These are phyloP conservation scores for Cosmorhoe ocellata DNA, from an alignment of 2,888 invertebrate genomes.

Conservation along the genomic window DNA sequence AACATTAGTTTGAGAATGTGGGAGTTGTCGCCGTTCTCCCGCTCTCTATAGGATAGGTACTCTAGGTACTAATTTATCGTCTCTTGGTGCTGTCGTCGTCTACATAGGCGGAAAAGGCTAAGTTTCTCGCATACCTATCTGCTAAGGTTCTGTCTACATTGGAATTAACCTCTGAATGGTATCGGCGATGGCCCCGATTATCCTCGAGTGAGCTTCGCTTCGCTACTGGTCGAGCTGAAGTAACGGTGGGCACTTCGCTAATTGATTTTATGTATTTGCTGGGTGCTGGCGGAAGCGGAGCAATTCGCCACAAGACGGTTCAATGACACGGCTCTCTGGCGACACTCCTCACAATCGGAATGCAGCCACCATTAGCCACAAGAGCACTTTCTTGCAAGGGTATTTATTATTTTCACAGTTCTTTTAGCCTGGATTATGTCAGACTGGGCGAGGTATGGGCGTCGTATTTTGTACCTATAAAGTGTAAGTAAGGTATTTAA, in stretches of 20 bases:
- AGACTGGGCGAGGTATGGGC: slow-evolving; percentile 9
- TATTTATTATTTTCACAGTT: slow-evolving; percentile 46
- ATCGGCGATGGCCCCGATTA: slow-evolving; percentile 17
- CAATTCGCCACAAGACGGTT: slow-evolving; percentile 67
- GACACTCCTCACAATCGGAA: slow-evolving; percentile 58
- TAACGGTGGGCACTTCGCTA: slow-evolving; percentile 56
- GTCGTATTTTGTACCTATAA: not conserved
- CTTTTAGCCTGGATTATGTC: slow-evolving; percentile 33
- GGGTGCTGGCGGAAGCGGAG: slow-evolving; percentile 62
- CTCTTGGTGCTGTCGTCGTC: slow-evolving; percentile 20
- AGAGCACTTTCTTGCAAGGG: slow-evolving; percentile 39
- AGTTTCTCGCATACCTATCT: slow-evolving; percentile 5
- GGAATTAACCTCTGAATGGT: slow-evolving; percentile 20
- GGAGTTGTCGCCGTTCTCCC: slow-evolving; percentile 33
- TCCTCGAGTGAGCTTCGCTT: slow-evolving; percentile 8
- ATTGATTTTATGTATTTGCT: slow-evolving; percentile 63
- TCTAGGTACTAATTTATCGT: slow-evolving; percentile 36
- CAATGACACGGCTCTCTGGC: slow-evolving; percentile 65
- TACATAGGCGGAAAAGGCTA: slow-evolving; percentile 19
- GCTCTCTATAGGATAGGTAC: slow-evolving; percentile 12
- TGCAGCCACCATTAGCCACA: slow-evolving; percentile 56
- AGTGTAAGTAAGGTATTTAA: not conserved
- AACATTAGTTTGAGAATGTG: slow-evolving; percentile 44
- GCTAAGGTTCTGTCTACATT: slow-evolving; percentile 10
- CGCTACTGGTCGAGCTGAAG: slow-evolving; percentile 30